Percentiles rank a stretch among this genome's conserved stretches.
These are phyloP conservation scores for Oligia fasciuncula DNA, from an alignment of 2,888 invertebrate species.

Conservation along the genomic window DNA sequence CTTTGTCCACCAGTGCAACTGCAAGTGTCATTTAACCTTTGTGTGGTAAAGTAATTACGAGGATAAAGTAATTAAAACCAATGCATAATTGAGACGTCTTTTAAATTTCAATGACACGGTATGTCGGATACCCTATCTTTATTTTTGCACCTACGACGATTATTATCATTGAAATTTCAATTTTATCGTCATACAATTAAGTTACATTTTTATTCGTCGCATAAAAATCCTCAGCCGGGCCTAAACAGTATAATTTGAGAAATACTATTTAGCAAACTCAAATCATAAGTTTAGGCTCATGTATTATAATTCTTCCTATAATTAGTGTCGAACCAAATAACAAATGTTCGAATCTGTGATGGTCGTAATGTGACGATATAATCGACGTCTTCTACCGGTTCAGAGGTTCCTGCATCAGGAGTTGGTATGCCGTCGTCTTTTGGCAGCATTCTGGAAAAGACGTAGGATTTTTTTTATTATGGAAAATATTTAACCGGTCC, in stretches of 20 bases:
- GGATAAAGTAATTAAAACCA: too few species aligned
- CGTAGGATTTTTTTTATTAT: not conserved
- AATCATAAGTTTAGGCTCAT: not conserved
- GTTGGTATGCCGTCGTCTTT: constrained; percentile 54
- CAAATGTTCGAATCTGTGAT: constrained; percentile 61
- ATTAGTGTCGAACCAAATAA: constrained; percentile 59
- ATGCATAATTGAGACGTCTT: not conserved
- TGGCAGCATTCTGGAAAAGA: constrained; percentile 38
- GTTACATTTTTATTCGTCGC: too few species aligned
- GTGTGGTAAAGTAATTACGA: not conserved
- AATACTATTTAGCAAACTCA: not conserved
- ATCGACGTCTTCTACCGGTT: constrained; percentile 47
- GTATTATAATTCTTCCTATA: constrained; percentile 31
- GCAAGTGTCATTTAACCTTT: not conserved
- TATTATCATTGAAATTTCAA: too few species aligned
- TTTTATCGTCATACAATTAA: too few species aligned
- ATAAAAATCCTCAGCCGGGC: too few species aligned
- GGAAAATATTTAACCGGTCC: too few species aligned
- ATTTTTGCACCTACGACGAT: too few species aligned
- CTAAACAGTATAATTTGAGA: not conserved
- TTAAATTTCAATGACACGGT: not conserved
- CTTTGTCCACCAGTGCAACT: too few species aligned
- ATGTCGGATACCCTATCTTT: too few species aligned
- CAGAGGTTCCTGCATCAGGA: constrained; percentile 20
- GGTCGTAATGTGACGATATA: constrained; percentile 58